Base-by-base conservation (phyloP, 2,113 vertebrate genomes). In the Pica pica region DNA sequence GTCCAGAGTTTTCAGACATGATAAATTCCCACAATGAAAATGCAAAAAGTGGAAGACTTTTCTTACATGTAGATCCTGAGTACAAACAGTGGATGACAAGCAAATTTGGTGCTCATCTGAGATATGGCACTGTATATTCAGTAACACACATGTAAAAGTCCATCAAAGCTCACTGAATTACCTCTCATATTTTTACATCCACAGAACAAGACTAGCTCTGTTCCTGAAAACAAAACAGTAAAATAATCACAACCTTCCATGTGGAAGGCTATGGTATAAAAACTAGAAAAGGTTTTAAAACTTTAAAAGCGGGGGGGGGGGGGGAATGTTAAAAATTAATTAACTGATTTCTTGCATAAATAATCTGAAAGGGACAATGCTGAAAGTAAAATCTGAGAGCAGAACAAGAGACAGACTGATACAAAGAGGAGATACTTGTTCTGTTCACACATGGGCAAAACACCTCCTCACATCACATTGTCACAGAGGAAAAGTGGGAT, bases 281-380 rank as follows among this genome's bases (percentile, higher is more conserved):
- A 76, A 22, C 21, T 17, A 4, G 18, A 28, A 44, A 60, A 77
- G 18, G 18, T 33, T 53, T 60, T 37, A 60, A 60, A 77, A 52
- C 11, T 52, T 28, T 8, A 52, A 44, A 44, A 68, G 14, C 11
- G 9, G 4, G 22, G 1, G 3, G 4, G 22, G 1, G 3, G 0
- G 20, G 20, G 21, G 31, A 77, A 8, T 3, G 2, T 21, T 61
- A 1, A 42, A 68, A 59, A 85, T 33, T 8, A 86, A 70, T 37
- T n/a, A 47, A 39, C 7, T 4, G 2, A 20, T 74, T 92, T 55
- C 20, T 63, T 47, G 4, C 9, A 8, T 10, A 49, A 84, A 82
- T 24, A 78, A 71, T 44, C 16, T 44, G 41, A 78, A 87, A 70
- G 24, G 24, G 20, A 64, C 7, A 28, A 31, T 4, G 28, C 27